A percentile compares a stretch with the other conserved stretches of the same genome.
Conservation (phyloP, 2,797 vertebrate genomes). For the Enteromius unitaeniatus region DNA sequence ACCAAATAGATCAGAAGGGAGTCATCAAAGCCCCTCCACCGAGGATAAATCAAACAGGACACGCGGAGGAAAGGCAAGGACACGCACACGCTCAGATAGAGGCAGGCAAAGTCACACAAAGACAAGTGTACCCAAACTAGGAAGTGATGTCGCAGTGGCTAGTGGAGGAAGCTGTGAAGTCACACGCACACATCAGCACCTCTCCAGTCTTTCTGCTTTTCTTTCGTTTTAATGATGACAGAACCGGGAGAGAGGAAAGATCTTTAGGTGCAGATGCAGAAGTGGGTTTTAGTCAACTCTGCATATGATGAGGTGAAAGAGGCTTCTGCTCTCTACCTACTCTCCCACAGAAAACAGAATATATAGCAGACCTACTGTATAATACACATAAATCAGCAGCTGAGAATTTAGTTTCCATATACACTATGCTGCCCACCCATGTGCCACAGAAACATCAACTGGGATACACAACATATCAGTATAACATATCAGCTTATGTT, state of each 20-base stretch:
- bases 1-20: constrained; percentile 57
- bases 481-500: not conserved
- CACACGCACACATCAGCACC: constrained; percentile 32
- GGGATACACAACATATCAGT: not conserved
- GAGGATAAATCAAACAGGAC: constrained; percentile 60
- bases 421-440: not conserved
- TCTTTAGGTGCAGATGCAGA: constrained; percentile 52
- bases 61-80: constrained; percentile 45
- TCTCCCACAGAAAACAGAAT: constrained; percentile 40
- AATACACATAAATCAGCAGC: constrained; percentile 53
- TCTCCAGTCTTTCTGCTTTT: constrained; percentile 1
- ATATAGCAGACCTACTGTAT: constrained; percentile 24
- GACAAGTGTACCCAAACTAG: constrained; percentile 25
- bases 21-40: constrained; percentile 56
- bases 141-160: constrained; percentile 20
- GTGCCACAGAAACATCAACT: not conserved
- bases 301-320: constrained; percentile 56
- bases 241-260: constrained; percentile 43
- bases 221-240: constrained; percentile 52
- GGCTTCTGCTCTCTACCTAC: constrained; percentile 5
- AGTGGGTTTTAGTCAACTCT: constrained; percentile 67
- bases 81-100: constrained; percentile 22
- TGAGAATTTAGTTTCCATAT: not conserved
- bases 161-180: constrained; percentile 21
- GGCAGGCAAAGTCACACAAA: constrained; percentile 43